Base-by-base conservation (phyloP, 2,888 invertebrate species). In the Neoascia interrupta region DNA sequence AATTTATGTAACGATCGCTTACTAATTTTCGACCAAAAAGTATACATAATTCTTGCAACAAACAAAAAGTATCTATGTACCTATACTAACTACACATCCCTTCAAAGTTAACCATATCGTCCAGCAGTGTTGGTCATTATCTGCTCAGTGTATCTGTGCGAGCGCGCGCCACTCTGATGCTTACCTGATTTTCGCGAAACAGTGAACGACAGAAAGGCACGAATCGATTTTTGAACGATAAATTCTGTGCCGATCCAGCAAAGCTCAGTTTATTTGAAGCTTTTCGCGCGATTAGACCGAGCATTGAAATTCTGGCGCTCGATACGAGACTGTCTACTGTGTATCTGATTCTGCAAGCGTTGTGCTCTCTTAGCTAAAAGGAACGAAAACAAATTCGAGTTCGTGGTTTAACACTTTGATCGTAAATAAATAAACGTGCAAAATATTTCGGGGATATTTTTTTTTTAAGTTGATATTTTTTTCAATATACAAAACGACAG, bases 181-280 rank as follows among this genome's bases (percentile, higher is more conserved):
- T 39, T 37, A 60, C 64, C 56, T 61, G 73, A 53, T 56, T 43
- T 58, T 43, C 54, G 23, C 23, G 56, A 66, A 43, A 60, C 61
- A 79, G 45, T 54, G 64, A 79, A 66, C 56, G 39, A 60, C 53
- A 64, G 64, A 72, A 53, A 69, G 51, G 53, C 66, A 72, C 73
- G 66, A 72, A 79, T 79, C 66, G 73, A 73, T 73, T 58, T n/a
- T 61, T 34, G 19, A 68, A 73, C 79, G 73, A 79, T 79, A 79
- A 79, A 79, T 68, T 73, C 61, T 61, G 79, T 56, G 36, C 23
- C 61, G 79, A 72, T 68, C 61, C 41, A 43, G 68, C 79, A 79
- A 79, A 79, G 79, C 79, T 79, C 79, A 79, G 79, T 79, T 79
- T 79, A 60, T 43, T 56, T 43, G 66, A 79, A 79, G 73, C 79